These are phyloP conservation scores for Strongylocentrotus purpuratus DNA, from an alignment of 35 echinoderm and acorn worm genomes.

Conservation along the genomic window DNA sequence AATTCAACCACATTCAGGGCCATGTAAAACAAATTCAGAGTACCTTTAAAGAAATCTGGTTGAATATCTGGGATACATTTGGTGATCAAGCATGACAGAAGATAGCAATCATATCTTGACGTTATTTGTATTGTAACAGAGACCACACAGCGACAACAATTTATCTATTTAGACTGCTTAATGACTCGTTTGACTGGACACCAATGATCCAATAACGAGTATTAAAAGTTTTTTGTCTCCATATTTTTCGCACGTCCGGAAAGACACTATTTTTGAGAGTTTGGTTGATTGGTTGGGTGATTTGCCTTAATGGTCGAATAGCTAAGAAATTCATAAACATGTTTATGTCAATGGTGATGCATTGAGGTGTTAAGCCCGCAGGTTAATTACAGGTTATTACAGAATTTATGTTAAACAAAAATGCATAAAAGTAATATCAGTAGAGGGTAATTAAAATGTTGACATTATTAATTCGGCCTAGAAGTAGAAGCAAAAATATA, in stretches of 20 bases:
- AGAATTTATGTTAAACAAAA: neutral
- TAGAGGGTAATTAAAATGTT: too few species aligned
- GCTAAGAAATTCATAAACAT: neutral
- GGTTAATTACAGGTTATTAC: neutral
- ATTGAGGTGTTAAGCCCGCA: neutral
- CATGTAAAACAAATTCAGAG: too few species aligned
- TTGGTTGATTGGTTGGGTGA: neutral
- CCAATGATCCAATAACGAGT: neutral
- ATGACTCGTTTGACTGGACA: neutral
- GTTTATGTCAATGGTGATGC: neutral
- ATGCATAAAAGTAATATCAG: neutral
- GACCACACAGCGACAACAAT: neutral
- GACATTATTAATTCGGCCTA: too few species aligned
- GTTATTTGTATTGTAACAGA: too few species aligned
- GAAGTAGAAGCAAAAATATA: neutral
- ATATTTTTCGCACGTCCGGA: neutral
- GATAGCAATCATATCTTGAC: neutral
- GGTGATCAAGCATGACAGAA: neutral
- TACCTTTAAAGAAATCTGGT: neutral
- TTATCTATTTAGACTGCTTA: neutral
- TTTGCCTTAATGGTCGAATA: conserved; percentile 12
- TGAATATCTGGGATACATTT: neutral
- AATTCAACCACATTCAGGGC: too few species aligned
- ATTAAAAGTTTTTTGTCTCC: neutral
- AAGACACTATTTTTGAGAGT: neutral